phyloP scores from a whole-genome alignment of 2,888 invertebrate genomes.

The Agriotes lineatus region DNA sequence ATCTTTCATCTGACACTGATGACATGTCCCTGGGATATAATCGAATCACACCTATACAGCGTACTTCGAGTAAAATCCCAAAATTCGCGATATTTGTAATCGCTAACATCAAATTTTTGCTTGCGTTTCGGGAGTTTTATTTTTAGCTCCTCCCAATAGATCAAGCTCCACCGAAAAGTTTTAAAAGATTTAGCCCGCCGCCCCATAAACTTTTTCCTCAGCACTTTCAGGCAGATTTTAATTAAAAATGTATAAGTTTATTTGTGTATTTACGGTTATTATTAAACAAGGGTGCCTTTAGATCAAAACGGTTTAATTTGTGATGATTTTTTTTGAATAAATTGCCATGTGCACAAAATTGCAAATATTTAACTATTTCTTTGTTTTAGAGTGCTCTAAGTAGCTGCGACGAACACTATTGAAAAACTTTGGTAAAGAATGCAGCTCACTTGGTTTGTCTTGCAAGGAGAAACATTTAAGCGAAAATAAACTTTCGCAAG shows the following conservation, averaged over 20 bases:
- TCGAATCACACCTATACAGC: slow-evolving; percentile 17
- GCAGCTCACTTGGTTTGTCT: neutral
- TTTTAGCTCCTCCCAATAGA: neutral
- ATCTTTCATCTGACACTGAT: slow-evolving; percentile 25
- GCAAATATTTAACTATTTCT: too few relatives aligned
- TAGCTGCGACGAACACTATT: too few relatives aligned
- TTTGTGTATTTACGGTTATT: slow-evolving; percentile 17
- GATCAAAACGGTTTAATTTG: neutral
- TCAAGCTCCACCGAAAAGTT: neutral
- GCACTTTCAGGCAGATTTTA: neutral
- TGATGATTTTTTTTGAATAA: too few relatives aligned
- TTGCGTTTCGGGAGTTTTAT: neutral
- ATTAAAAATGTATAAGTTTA: slow-evolving; percentile 5
- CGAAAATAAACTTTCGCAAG: neutral
- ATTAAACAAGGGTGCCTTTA: neutral
- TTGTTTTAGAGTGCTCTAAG: too few relatives aligned
- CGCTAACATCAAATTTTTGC: neutral
- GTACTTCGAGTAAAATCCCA: slow-evolving; percentile 4
- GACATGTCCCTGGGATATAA: slow-evolving; percentile 16
- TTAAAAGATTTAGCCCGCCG: neutral
- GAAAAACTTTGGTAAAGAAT: too few relatives aligned
- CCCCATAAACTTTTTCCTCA: neutral
- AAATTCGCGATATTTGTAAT: slow-evolving; percentile 13
- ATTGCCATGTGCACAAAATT: neutral
- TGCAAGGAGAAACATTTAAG: neutral